These are phyloP conservation scores for Cichladusa arquata DNA, from an alignment of 2,113 vertebrate genomes.

Conservation along the genomic window DNA sequence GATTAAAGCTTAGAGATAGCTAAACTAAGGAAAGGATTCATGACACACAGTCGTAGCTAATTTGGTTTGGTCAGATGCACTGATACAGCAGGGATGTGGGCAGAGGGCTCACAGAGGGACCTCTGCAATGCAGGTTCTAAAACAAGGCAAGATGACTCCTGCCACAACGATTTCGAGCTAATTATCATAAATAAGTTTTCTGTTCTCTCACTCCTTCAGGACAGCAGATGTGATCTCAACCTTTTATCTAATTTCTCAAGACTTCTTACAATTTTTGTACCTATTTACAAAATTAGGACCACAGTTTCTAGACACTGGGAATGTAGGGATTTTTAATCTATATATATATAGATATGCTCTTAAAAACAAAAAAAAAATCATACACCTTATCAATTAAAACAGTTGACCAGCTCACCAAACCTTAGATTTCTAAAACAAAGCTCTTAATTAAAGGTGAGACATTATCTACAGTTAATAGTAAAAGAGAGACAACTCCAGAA, in stretches of 20 bases:
- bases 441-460: not conserved
- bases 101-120: not conserved
- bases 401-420: not conserved
- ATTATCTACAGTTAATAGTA: not conserved
- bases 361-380: not conserved
- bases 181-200: not conserved
- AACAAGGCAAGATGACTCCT: not conserved
- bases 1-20: not conserved
- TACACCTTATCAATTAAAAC: not conserved
- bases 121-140: not conserved
- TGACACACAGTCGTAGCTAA: not conserved
- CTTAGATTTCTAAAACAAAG: not conserved
- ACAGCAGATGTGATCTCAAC: not conserved
- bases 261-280: not conserved
- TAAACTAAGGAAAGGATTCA: not conserved
- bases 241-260: not conserved
- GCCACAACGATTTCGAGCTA: not conserved
- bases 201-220: not conserved
- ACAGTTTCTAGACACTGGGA: not conserved
- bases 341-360: accelerated
- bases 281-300: not conserved
- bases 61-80: not conserved
- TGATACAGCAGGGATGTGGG: not conserved
- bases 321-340: not conserved
- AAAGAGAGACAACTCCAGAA: not conserved